phyloP scores from a whole-genome alignment of 1,140 invertebrate species.

The Telenomus remus region DNA sequence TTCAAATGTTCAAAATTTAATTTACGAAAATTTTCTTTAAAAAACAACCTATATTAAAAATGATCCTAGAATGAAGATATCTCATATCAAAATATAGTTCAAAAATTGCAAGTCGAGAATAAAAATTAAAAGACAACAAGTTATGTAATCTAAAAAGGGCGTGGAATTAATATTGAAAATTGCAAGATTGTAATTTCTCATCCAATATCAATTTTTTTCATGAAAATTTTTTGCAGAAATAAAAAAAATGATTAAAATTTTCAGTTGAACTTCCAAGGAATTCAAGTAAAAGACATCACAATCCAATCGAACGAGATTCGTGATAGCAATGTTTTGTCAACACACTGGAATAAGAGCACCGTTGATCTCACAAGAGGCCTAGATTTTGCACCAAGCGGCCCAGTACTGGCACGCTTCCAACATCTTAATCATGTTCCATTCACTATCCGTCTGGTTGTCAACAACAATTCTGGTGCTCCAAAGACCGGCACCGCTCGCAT shows the following conservation, averaged over 20 bases:
- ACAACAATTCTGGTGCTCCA: conserved; percentile 77
- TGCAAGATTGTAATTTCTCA: background rate
- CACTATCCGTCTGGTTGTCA: conserved; percentile 78
- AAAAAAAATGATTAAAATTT: no score
- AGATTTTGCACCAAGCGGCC: conserved; percentile 84
- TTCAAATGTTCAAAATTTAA: no score
- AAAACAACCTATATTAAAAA: no score
- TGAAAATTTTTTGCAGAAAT: no score
- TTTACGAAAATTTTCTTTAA: no score
- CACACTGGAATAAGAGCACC: conserved; percentile 85
- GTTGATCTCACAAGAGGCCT: conserved; percentile 84
- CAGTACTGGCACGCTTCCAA: conserved; percentile 82
- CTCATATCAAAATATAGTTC: no score
- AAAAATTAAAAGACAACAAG: no score
- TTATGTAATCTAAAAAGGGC: no score
- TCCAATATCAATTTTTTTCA: no score
- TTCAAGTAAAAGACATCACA: conserved; percentile 35
- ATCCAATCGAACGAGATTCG: conserved; percentile 67
- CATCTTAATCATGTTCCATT: conserved; percentile 86
- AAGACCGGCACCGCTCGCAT: conserved; percentile 83
- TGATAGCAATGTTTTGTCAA: conserved; percentile 77
- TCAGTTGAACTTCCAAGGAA: conserved; percentile 78
- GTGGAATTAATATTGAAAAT: no score
- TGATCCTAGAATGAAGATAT: no score
- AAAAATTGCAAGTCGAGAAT: no score